Conservation (phyloP, 2,113 vertebrate species). For the Rafetus swinhoei region DNA sequence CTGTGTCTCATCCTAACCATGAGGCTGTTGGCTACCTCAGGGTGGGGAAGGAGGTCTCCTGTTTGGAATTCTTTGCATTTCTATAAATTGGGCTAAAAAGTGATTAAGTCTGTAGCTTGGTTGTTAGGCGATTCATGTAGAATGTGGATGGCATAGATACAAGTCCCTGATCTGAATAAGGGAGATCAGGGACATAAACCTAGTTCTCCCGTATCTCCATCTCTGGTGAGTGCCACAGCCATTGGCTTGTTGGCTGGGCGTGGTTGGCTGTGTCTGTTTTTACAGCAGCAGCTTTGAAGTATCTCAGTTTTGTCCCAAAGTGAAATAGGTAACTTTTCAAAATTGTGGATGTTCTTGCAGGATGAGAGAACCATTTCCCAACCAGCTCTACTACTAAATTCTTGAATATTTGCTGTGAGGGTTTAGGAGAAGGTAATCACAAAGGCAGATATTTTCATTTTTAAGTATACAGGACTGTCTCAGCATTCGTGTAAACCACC, state of each 20-base stretch:
- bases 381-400: not conserved
- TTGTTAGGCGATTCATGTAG: not conserved
- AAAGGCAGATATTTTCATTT: too few species aligned
- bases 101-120: not conserved
- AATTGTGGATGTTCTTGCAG: not conserved
- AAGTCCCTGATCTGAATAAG: not conserved
- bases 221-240: not conserved
- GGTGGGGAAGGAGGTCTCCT: not conserved
- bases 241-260: not conserved
- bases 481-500: not conserved
- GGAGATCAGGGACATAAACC: not conserved
- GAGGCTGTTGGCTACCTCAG: not conserved
- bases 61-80: not conserved
- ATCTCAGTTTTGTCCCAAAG: not conserved
- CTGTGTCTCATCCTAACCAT: not conserved
- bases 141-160: not conserved
- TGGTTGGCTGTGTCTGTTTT: not conserved
- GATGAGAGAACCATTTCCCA: not conserved
- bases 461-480: not conserved
- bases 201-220: not conserved
- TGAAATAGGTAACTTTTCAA: not conserved
- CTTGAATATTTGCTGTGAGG: not conserved
- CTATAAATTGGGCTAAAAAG: not conserved
- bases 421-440: too few species aligned
- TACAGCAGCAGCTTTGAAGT: not conserved